Evolutionary conservation across 2,113 vertebrate species (phyloP), one percentile per base, ranked within the genome.

Genomic region (Etheostoma spectabile): DNA sequence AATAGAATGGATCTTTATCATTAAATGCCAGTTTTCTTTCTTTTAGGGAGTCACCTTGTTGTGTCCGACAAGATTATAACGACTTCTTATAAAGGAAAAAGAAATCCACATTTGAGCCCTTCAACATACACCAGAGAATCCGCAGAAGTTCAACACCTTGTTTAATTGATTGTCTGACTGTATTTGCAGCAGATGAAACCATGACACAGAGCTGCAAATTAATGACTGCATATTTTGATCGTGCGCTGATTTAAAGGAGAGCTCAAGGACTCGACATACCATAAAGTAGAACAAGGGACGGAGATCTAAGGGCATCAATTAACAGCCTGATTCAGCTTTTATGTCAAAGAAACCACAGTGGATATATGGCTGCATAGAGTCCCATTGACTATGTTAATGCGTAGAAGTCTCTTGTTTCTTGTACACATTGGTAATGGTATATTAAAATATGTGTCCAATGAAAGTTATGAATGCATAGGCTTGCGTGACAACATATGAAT

Each of bases 21-120:
- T 96, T 97, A 96, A 96, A 96, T 92, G 95, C 94, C 94, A 95
- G 94, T 94, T 92, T 94, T 95, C 94, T 95, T 64, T 94, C 66
- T 71, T 94, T 92, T 19, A 15, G 45, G 95, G 95, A 96, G 95
- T 95, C 95, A 95, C 96, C 95, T 95, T 93, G 95, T 94, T 91
- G 93, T 94, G 95, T 94, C 95, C 87, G 90, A 92, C 90, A 88
- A 94, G 57, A 95, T 93, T 92, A 64, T 56, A 92, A 93, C 88
- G 93, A 96, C 56, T 86, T 79, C 86, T 86, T 73, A 60, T 75
- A 56, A 62, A 64, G 48, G 13, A 56, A 15, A 18, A n/a, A 38
- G 38, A 51, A 66, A 51, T 22, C 10, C 8, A 46, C 33, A 53
- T 35, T 7, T 6, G 61, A 81, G 74, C 60, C 79, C 85, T 79